Base-by-base conservation (phyloP, 1,140 invertebrate species). In the Anadara kagoshimensis region DNA sequence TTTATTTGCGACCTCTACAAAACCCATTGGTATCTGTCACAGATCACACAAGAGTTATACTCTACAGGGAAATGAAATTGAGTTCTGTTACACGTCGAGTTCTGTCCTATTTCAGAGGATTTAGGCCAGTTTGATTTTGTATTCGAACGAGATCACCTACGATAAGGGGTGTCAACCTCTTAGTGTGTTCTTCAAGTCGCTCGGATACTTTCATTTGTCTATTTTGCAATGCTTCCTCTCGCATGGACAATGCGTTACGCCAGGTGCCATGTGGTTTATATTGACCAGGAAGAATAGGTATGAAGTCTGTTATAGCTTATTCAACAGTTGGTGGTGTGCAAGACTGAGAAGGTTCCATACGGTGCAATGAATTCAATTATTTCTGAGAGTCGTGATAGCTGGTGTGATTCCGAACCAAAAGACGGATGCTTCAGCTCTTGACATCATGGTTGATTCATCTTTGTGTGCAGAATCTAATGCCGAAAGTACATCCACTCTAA, bases 91-190 rank as follows among this genome's bases (percentile, higher is more conserved):
- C 51, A 16, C 8, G 49, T 3, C 62, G 79, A 11, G 74, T 80
- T 62, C 73, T 79, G 54, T 80, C 73, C 80, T 71, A 80, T 68
- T 82, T 75, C 1, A 62, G 70, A 29, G n/a, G n/a, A n/a, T n/a
- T n/a, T 14, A 63, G 72, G 4, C 74, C 77, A n/a, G 58, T 77
- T 70, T 81, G 79, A 57, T 81, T 81, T 54, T n/a, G n/a, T n/a
- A n/a, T n/a, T n/a, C n/a, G n/a, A n/a, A n/a, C n/a, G n/a, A 75
- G 76, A 41, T 78, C 76, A 14, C 76, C 78, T 22, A 80, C 59
- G 22, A 29, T n/a, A 8, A 78, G 58, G 18, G 74, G 66, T 54
- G 64, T 76, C 0, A 80, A 56, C 0, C 65, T 29, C 18, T 65
- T 53, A 14, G 78, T 81, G 49, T 82, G 81, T 69, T 76, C 74